A percentile compares a stretch with the other conserved stretches of the same genome.
phyloP scores from a whole-genome alignment of 2,888 invertebrate genomes.

The Protodeltote pygarga region DNA sequence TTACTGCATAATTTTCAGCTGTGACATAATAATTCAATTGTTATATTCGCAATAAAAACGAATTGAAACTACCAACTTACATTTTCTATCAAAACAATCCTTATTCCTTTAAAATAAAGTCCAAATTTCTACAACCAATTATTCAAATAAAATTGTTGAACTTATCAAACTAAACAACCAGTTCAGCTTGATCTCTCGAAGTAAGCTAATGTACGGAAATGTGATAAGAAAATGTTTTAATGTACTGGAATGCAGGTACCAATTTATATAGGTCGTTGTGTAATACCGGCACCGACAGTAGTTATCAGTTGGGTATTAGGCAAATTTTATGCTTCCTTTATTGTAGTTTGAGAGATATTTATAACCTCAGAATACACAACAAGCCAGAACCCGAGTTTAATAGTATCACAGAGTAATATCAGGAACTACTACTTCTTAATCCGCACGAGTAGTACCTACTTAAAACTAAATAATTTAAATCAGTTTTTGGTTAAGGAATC shows the following conservation, averaged over 20 bases:
- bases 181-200: constrained; percentile 33
- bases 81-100: constrained; percentile 37
- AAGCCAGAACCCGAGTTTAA: too few relatives aligned
- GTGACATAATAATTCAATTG: constrained; percentile 38
- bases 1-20: constrained; percentile 27
- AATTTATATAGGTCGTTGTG: constrained; percentile 38
- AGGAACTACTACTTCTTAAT: too few relatives aligned
- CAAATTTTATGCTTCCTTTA: constrained; percentile 36
- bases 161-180: constrained; percentile 41
- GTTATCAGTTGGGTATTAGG: constrained; percentile 32
- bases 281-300: constrained; percentile 38
- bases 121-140: neutral
- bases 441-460: too few relatives aligned
- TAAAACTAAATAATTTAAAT: too few relatives aligned
- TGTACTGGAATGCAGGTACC: constrained; percentile 26
- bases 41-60: constrained; percentile 39
- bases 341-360: constrained; percentile 1
- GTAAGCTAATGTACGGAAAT: constrained; percentile 35
- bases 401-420: too few relatives aligned
- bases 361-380: too few relatives aligned
- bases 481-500: too few relatives aligned
- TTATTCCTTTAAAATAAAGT: neutral
- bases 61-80: constrained; percentile 24
- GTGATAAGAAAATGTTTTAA: constrained; percentile 30
- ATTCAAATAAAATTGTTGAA: constrained; percentile 8